Base-by-base conservation (phyloP, 2,888 invertebrate species). In the Caenorhabditis sp. region DNA sequence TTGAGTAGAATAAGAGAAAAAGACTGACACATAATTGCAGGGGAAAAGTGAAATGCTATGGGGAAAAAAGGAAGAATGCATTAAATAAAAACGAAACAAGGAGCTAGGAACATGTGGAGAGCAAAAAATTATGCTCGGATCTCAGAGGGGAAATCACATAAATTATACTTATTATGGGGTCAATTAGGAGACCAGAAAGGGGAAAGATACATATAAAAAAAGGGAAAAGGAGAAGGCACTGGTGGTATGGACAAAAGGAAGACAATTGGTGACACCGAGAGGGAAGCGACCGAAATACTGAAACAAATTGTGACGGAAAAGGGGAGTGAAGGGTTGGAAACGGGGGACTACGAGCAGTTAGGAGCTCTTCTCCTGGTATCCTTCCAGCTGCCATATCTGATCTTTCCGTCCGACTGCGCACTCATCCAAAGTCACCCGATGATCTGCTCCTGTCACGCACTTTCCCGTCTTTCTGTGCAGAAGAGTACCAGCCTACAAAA, bases 361-460 rank as follows among this genome's bases (percentile, higher is more conserved):
- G 15, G 50, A 13, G 43, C 17, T 32, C 13, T 2, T 17, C 5
- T 32, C 20, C 24, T 71, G 62, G 39, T 32, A 72, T 53, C 77
- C 77, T 62, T 77, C 77, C 30, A 77, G 43, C 26, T 70, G 66
- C 77, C 77, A 77, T 27, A 58, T 62, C 45, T 77, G 77, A 26
- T 63, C 72, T 26, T 72, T 55, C 15, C 58, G 9, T 7, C 55
- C 61, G n/a, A 30, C 48, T 13, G 48, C 66, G 52, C 72, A 77
- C 35, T 59, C 61, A 35, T 71, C 66, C 0, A 77, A 52, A n/a
- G 62, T 62, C 41, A 72, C 72, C 48, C 56, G 55, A 17, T 48
- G 32, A 30, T 59, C 72, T 3, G 53, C 55, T 26, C 62, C 59
- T 9, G 71, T 59, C 27, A 77, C 45, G 43, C 77, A 77, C 58